These are phyloP conservation scores for Tetraneura akinire DNA, from an alignment of 1,140 invertebrate species.

Conservation along the genomic window DNA sequence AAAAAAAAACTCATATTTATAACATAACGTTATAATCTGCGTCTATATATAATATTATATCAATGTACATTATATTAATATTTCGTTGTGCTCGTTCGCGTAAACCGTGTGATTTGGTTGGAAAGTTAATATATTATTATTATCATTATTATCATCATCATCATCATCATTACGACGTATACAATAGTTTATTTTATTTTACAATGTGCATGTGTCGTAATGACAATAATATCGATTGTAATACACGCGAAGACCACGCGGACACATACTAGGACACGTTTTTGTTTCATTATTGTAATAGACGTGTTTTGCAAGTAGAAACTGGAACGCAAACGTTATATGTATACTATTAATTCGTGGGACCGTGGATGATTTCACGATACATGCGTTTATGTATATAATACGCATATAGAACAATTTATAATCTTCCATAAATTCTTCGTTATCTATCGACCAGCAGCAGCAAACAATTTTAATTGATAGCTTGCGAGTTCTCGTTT, in stretches of 20 bases:
- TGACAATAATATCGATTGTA: slow-evolving; percentile 12
- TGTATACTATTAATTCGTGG: slow-evolving; percentile 12
- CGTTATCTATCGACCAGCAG: not conserved
- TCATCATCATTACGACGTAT: too few relatives aligned
- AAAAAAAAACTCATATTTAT: too few relatives aligned
- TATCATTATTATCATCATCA: too few relatives aligned
- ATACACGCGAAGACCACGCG: not conserved
- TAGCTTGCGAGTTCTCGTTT: too few relatives aligned
- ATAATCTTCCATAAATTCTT: slow-evolving; percentile 20
- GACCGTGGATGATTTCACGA: not conserved
- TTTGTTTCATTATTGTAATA: not conserved
- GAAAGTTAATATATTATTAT: not conserved
- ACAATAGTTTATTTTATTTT: too few relatives aligned
- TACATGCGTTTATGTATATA: too few relatives aligned
- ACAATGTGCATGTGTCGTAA: too few relatives aligned
- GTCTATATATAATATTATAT: too few relatives aligned
- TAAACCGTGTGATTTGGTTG: not conserved
- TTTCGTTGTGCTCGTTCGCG: too few relatives aligned
- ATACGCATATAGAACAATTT: not conserved
- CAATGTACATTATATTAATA: too few relatives aligned
- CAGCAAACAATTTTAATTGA: slow-evolving; percentile 7
- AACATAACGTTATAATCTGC: too few relatives aligned
- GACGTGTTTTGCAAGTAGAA: slow-evolving; percentile 24
- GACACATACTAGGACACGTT: slow-evolving; percentile 18
- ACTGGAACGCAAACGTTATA: slow-evolving; percentile 16